Evolutionary conservation across 2,797 vertebrate species (phyloP), one percentile per base, ranked within the genome.

Genomic region (Anguilla pacifica): DNA sequence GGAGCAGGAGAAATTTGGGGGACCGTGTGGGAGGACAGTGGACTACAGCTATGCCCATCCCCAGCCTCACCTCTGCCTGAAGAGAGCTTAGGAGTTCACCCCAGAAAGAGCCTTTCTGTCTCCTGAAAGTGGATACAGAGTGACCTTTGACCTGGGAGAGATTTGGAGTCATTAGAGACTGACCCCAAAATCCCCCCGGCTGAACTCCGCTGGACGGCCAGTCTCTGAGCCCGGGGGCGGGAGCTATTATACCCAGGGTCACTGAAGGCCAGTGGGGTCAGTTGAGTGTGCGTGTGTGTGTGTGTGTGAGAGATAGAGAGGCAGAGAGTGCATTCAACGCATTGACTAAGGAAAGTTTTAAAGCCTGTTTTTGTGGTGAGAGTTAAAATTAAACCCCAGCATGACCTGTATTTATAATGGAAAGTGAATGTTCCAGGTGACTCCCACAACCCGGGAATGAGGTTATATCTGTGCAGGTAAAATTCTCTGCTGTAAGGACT

Each of bases 121-220:
- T 91, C 85, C 79, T 88, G 89, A 92, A 94, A 95, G 95, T 95
- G 93, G 92, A 95, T 95, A 94, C 89, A 92, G 89, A 22, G 64
- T 86, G 92, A 94, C 94, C 93, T 93, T 91, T 94, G 92, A 93
- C 93, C 94, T 91, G 59, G 86, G 70, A 87, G 70, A 92, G 94
- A 93, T 94, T 95, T 93, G 90, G 88, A 91, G 91, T 94, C 93
- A 94, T 95, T 94, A 95, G 91, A 88, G 5, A 82, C 15, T 93
- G 92, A 94, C 92, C 94, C 90, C 59, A 81, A 83, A 86, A 89
- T 88, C 89, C 89, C 89, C 39, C 25, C 28, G 59, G 22, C 55
- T 84, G 83, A 88, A 86, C 89, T 84, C 87, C 72, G 55, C 77
- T 64, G 84, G 87, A 91, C 91, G 90, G 91, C 74, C 83, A 83